Evolutionary conservation across 2,888 invertebrate species (phyloP), one percentile per base, ranked within the genome.

Genomic region (Agriopis leucophaearia): DNA sequence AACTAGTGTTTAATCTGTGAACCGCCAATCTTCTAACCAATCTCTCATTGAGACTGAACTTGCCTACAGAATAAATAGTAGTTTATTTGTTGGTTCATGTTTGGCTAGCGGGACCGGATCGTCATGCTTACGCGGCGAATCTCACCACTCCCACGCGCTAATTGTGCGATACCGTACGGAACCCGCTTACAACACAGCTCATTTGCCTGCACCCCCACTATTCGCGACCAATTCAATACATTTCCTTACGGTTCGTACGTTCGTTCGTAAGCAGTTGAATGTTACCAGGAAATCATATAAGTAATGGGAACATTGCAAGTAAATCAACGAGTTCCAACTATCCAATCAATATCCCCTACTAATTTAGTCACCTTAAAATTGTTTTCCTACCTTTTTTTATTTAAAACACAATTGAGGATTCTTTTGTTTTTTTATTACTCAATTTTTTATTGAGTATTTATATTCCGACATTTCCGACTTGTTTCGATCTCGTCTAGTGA

Each of bases 101-200:
- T 88, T 88, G 86, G 77, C 67, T 88, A 88, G 88, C 88, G 88
- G 89, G 82, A 86, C 83, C 64, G 67, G 67, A 65, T 74, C 76
- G 74, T 71, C 73, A 74, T 61, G 69, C 68, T 62, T 52, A 54
- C 36, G 48, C 59, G 62, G 60, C 45, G 56, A 35, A 73, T 72
- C 69, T 63, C 65, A 67, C 70, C 71, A 71, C 73, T 74, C 72
- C 69, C 74, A 75, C 75, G 61, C 60, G 64, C 44, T 70, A 72
- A 72, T 72, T 70, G 67, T 65, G 59, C 36, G 51, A 44, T 61
- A 52, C 57, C 42, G 63, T 70, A 67, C 58, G 51, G 48, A 58
- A 40, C 52, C 18, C 16, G 51, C 66, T 54, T 55, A 48, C 48
- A 16, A 64, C 47, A 35, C 35, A 62, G 48, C 66, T 66, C 65